Evolutionary conservation across 1,140 invertebrate genomes (phyloP).

Genomic region (Eumaeus atala): DNA sequence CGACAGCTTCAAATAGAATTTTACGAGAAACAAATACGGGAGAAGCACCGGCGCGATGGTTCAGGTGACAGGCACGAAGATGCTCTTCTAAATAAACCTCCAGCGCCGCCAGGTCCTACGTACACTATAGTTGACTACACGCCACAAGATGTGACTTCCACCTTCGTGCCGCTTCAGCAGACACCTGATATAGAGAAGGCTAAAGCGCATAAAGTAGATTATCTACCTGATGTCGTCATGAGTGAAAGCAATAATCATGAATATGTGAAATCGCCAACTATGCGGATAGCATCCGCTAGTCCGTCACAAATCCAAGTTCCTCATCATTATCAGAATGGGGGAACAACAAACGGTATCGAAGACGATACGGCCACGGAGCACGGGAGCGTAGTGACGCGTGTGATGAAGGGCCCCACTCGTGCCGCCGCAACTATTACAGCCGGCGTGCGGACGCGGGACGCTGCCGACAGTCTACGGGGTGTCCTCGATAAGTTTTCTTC

Average conservation of each 20-base stretch:
- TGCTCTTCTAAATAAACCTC: constrained; percentile 35
- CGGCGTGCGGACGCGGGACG: constrained; percentile 68
- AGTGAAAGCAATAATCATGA: constrained; percentile 40
- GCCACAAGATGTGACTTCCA: constrained; percentile 45
- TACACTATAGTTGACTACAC: constrained; percentile 68
- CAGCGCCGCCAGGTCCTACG: constrained; percentile 33
- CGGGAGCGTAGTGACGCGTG: constrained; percentile 75
- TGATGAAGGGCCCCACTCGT: constrained; percentile 78
- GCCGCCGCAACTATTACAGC: constrained; percentile 76
- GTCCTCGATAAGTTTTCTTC: constrained; percentile 65
- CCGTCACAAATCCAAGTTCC: constrained; percentile 25
- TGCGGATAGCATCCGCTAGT: constrained; percentile 24
- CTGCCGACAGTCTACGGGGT: constrained; percentile 71
- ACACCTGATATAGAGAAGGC: constrained; percentile 71
- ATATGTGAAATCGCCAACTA: constrained; percentile 23
- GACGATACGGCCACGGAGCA: constrained; percentile 67
- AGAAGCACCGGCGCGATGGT: constrained; percentile 46
- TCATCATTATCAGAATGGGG: constrained; percentile 34
- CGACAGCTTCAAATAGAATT: constrained; percentile 69
- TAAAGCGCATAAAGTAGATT: constrained; percentile 63
- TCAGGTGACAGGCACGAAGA: constrained; percentile 36
- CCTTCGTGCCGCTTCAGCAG: constrained; percentile 66
- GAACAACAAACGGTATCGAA: constrained; percentile 26
- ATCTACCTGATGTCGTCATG: constrained; percentile 66
- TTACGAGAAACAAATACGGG: constrained; percentile 67